These are phyloP conservation scores for Candidula unifasciata DNA, from an alignment of 2,888 invertebrate species.

Conservation along the genomic window DNA sequence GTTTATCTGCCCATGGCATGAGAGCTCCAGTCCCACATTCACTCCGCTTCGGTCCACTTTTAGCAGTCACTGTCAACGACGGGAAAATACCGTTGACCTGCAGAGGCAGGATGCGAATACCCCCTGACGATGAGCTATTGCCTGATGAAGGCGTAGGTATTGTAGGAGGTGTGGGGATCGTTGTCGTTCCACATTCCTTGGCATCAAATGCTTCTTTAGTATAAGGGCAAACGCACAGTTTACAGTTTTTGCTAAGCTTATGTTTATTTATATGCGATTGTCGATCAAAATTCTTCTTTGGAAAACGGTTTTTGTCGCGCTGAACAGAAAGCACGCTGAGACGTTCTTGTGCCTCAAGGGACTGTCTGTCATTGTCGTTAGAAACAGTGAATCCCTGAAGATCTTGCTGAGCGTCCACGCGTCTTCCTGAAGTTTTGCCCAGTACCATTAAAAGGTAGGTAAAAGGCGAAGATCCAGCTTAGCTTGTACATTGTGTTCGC, in stretches of 20 bases:
- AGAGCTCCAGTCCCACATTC: constrained; percentile 58
- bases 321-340: not conserved
- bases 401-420: not conserved
- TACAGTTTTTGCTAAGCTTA: not conserved
- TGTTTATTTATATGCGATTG: not conserved
- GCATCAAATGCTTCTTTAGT: not conserved
- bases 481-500: not conserved
- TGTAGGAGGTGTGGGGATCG: not conserved
- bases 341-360: not conserved
- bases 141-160: not conserved
- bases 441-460: not conserved
- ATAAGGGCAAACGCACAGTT: constrained; percentile 4
- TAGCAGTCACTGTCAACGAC: constrained; percentile 46
- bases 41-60: constrained; percentile 51
- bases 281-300: not conserved
- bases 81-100: constrained; percentile 40
- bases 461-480: not conserved
- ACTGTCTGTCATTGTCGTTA: not conserved
- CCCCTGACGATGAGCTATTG: not conserved
- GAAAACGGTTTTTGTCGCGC: too few species aligned
- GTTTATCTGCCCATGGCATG: constrained; percentile 58
- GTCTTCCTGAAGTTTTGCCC: not conserved
- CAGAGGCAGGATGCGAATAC: constrained; percentile 21
- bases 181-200: not conserved
- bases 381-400: too few species aligned